Percentiles rank a stretch among this genome's conserved stretches.
These are phyloP conservation scores for Brachionus koreanus DNA, from an alignment of 1,140 invertebrate genomes.

Conservation along the genomic window DNA sequence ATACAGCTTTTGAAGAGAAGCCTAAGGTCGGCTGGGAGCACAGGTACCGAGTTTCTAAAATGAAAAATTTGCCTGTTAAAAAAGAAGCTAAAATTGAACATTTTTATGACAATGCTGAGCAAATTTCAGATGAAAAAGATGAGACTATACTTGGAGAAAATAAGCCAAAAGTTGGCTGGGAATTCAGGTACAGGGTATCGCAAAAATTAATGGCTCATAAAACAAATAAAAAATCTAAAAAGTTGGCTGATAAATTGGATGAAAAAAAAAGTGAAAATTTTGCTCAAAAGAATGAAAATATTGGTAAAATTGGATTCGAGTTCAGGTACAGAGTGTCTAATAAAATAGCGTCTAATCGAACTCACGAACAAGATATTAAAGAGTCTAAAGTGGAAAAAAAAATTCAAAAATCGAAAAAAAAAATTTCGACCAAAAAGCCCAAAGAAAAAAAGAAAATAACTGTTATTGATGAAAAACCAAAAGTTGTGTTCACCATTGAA, in stretches of 20 bases:
- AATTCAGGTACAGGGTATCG: constrained; percentile 1
- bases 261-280: neutral
- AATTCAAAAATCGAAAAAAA: neutral
- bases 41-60: constrained; percentile 13
- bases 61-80: neutral
- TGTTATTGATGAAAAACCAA: neutral
- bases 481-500: constrained; percentile 9
- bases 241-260: neutral
- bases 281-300: neutral
- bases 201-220: neutral
- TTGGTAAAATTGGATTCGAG: constrained; percentile 6
- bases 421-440: neutral
- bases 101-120: neutral
- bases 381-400: neutral
- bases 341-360: neutral
- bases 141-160: neutral
- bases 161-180: constrained; percentile 42
- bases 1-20: neutral
- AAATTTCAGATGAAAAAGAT: neutral
- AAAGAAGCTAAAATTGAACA: neutral
- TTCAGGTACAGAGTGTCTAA: constrained; percentile 3
- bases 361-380: neutral
- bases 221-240: neutral
- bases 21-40: constrained; percentile 38
- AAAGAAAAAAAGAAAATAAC: neutral